phyloP scores from a whole-genome alignment of 2,113 vertebrate genomes.

The Tyrannus savana region DNA sequence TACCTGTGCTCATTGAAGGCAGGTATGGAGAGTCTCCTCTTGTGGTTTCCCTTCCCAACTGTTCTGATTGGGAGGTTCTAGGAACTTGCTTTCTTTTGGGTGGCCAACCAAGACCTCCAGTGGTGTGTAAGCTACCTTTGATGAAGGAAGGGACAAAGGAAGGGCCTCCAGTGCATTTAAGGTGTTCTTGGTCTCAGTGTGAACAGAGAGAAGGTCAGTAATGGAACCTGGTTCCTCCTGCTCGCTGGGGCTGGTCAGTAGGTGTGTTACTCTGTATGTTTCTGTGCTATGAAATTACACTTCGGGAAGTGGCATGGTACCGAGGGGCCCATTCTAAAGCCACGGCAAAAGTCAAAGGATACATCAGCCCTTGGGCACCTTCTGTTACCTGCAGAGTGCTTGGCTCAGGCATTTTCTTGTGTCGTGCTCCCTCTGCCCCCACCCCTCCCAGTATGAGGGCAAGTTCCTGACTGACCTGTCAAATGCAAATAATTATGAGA shows the following conservation, averaged over 20 bases:
- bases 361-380: not conserved
- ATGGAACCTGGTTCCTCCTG: not conserved
- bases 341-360: not conserved
- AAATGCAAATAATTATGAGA: not conserved
- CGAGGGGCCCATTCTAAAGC: not conserved
- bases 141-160: not conserved
- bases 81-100: not conserved
- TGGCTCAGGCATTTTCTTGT: not conserved
- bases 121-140: not conserved
- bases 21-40: not conserved
- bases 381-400: not conserved
- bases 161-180: not conserved
- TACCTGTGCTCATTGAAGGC: not conserved
- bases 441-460: not conserved
- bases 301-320: not conserved
- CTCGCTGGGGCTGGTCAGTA: not conserved
- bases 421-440: not conserved
- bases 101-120: not conserved
- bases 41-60: fast-evolving
- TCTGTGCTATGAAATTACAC: not conserved
- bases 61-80: not conserved
- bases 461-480: not conserved
- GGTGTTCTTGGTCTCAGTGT: not conserved
- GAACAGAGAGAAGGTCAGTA: not conserved
- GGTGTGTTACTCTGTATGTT: fast-evolving